These are phyloP conservation scores for Vireo altiloquus DNA, from an alignment of 2,113 vertebrate genomes.

Conservation along the genomic window DNA sequence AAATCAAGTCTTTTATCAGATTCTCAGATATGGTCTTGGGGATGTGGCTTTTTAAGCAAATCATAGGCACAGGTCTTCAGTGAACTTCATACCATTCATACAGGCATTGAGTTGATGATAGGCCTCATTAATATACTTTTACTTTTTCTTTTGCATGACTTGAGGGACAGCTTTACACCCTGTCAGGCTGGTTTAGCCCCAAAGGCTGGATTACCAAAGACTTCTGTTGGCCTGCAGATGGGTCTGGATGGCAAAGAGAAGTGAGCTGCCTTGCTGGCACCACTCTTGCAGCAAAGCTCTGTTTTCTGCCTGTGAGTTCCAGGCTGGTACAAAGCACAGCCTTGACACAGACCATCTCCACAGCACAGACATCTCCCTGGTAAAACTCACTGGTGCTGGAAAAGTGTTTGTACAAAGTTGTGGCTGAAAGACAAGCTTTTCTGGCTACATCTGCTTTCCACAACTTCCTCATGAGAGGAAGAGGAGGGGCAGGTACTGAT, in stretches of 20 bases:
- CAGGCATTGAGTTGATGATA: background rate
- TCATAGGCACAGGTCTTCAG: background rate
- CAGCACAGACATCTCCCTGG: background rate
- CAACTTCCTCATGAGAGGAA: background rate
- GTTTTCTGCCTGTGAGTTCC: background rate
- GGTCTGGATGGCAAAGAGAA: background rate
- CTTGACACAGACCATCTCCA: background rate
- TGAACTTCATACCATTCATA: background rate
- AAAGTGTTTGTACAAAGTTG: background rate
- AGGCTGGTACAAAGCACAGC: background rate
- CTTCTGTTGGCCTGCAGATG: background rate
- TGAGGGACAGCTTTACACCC: background rate
- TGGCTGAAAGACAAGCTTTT: background rate
- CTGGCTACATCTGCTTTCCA: background rate
- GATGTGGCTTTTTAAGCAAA: background rate
- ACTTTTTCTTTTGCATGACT: background rate
- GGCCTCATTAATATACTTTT: background rate
- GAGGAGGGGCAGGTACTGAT: background rate
- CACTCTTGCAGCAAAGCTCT: background rate
- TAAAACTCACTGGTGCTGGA: background rate
- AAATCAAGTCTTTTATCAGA: background rate
- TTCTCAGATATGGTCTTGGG: background rate
- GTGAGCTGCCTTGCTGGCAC: background rate
- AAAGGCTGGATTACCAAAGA: background rate
- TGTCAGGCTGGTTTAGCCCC: background rate